A percentile compares a stretch with the other conserved stretches of the same genome.
Evolutionary conservation across 1,140 invertebrate genomes (phyloP).

Genomic region (Oncopodura yosiiana): DNA sequence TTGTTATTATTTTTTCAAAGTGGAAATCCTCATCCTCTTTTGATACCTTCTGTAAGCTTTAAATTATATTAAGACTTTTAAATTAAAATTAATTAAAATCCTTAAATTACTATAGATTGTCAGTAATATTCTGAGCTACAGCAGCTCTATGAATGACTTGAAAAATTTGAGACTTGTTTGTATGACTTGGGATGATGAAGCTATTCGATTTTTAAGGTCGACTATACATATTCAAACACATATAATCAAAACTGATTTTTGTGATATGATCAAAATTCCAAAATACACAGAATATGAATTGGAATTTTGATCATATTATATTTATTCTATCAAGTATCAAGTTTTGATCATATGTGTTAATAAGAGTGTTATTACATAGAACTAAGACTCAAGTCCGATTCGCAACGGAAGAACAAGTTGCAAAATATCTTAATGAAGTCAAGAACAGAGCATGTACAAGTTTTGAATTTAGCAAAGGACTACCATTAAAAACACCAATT

Average conservation of each 20-base stretch:
- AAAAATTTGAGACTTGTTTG: slow-evolving; percentile 13
- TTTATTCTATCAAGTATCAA: too few species aligned
- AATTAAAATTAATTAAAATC: slow-evolving; percentile 1
- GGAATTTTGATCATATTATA: too few species aligned
- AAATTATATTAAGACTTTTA: background rate
- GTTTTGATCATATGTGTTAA: too few species aligned
- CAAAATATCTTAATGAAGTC: slow-evolving; percentile 4
- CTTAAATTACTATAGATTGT: slow-evolving; percentile 5
- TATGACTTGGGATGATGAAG: slow-evolving; percentile 16
- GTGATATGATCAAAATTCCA: too few species aligned
- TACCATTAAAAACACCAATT: background rate
- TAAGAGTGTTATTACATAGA: too few species aligned
- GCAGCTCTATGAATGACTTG: slow-evolving; percentile 3
- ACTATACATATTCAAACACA: too few species aligned
- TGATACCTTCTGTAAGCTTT: slow-evolving; percentile 6
- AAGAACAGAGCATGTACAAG: slow-evolving; percentile 5
- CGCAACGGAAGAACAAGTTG: background rate
- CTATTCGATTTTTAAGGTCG: background rate
- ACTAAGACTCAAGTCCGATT: slow-evolving; percentile 7
- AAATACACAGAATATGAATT: too few species aligned
- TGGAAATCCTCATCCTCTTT: slow-evolving; percentile 4
- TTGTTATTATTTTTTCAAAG: background rate
- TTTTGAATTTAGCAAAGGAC: slow-evolving; percentile 5
- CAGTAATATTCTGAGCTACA: slow-evolving; percentile 2
- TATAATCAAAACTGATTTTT: too few species aligned